Evolutionary conservation across 2,113 vertebrate genomes (phyloP), one percentile per base, ranked within the genome.

Genomic region (Aptenodytes patagonicus): DNA sequence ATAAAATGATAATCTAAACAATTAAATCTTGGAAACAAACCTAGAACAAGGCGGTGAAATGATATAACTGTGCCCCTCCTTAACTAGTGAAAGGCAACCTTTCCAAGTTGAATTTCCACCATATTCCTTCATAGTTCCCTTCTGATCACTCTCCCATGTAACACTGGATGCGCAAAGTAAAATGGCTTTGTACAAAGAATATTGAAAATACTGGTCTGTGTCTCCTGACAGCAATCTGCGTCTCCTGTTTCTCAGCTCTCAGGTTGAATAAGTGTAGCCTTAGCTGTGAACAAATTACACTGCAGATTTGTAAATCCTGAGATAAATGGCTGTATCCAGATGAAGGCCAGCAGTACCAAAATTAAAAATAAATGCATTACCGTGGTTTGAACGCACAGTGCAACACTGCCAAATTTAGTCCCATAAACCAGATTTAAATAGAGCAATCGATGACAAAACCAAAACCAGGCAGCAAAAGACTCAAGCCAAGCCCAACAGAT

Each of bases 231-330:
- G 77, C 32, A 92, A 76, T 58, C 52, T 60, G 42, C 3, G 31
- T 31, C 52, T 80, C 61, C 61, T 75, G 36, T 57, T 96, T 73
- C 52, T 76, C 66, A 87, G 49, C 16, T 87, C 90, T 90, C 5
- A 2, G 38, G 89, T 10, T 60, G 58, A 60, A 4, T 47, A 93
- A 87, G 65, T 73, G 65, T 66, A 90, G 82, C 58, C 46, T 93
- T 84, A 88, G 11, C 72, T 49, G 58, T 25, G 61, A 89, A 83
- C 49, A 96, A 97, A 96, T 80, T 83, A 87, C 65, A 93, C 71
- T 58, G 51, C 26, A 86, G 70, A 93, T 83, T 83, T 69, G 83
- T 91, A 97, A 93, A 82, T 84, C 83, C 91, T 90, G 69, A 94
- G 93, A 92, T 72, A 96, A 91, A 92, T 6, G 40, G 69, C 69